A percentile compares a stretch with the other conserved stretches of the same genome.
These are phyloP conservation scores for Stichopus horrens DNA, from an alignment of 53 echinoderm and acorn worm genomes.

Conservation along the genomic window DNA sequence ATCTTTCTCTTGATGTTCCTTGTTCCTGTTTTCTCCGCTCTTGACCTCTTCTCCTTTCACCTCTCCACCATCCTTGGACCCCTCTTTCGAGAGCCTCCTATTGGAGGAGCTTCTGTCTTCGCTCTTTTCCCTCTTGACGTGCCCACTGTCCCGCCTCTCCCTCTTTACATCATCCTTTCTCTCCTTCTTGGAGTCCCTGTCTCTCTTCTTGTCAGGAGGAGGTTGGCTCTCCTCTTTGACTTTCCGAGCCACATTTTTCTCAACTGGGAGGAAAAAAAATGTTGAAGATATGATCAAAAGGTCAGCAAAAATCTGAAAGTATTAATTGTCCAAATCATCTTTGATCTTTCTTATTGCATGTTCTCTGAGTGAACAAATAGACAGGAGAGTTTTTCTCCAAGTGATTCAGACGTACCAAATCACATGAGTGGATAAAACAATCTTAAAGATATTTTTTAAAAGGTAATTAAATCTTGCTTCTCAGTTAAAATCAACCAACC, in stretches of 20 bases:
- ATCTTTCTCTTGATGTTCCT: neutral
- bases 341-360: too few species aligned
- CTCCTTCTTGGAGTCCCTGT: conserved; percentile 50
- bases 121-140: conserved; percentile 38
- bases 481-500: too few species aligned
- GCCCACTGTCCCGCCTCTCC: conserved; percentile 29
- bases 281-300: too few species aligned
- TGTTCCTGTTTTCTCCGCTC: neutral
- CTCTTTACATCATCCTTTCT: conserved; percentile 28
- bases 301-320: too few species aligned
- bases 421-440: too few species aligned
- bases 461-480: too few species aligned
- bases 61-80: conserved; percentile 35
- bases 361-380: too few species aligned
- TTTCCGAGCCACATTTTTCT: neutral
- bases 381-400: too few species aligned
- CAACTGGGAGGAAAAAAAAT: too few species aligned
- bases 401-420: too few species aligned
- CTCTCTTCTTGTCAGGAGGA: conserved; percentile 46
- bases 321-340: too few species aligned
- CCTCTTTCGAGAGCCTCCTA: conserved; percentile 46
- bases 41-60: neutral
- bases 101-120: conserved; percentile 28
- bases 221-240: conserved; percentile 14
- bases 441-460: too few species aligned